Percentiles rank a stretch among this genome's conserved stretches.
phyloP scores from a whole-genome alignment of 2,797 vertebrate species.

The Pseudochromis fuscus region DNA sequence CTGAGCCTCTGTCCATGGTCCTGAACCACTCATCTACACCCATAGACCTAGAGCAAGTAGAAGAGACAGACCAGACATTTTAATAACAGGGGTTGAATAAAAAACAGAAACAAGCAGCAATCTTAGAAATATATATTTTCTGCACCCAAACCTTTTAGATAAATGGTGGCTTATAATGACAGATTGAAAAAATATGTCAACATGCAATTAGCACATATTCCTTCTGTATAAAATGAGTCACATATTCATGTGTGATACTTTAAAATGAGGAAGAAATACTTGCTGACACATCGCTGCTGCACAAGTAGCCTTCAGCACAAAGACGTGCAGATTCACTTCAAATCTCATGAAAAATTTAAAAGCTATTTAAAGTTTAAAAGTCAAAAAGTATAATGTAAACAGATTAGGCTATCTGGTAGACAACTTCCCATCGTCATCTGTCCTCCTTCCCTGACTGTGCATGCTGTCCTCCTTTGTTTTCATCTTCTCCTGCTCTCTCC shows the following conservation, averaged over 20 bases:
- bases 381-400: conserved; percentile 61
- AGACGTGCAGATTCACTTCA: conserved; percentile 44
- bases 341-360: conserved; percentile 60
- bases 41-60: conserved; percentile 68
- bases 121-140: not conserved
- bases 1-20: conserved; percentile 87
- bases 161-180: not conserved
- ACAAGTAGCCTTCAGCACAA: conserved; percentile 11
- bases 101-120: conserved; percentile 2
- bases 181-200: not conserved
- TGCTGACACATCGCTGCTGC: conserved; percentile 21
- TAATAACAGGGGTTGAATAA: not conserved
- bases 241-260: not conserved
- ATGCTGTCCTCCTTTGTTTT: conserved; percentile 50
- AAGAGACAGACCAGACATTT: conserved; percentile 40
- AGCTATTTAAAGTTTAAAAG: conserved; percentile 63
- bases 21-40: conserved; percentile 83
- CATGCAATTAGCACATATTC: not conserved
- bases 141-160: not conserved
- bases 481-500: conserved; percentile 56
- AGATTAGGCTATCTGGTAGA: conserved; percentile 36
- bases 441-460: conserved; percentile 38
- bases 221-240: not conserved
- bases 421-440: conserved; percentile 38
- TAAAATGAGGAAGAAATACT: conserved; percentile 18